Conservation (phyloP, 2,113 vertebrate species). For the Emydura subglobosa region DNA sequence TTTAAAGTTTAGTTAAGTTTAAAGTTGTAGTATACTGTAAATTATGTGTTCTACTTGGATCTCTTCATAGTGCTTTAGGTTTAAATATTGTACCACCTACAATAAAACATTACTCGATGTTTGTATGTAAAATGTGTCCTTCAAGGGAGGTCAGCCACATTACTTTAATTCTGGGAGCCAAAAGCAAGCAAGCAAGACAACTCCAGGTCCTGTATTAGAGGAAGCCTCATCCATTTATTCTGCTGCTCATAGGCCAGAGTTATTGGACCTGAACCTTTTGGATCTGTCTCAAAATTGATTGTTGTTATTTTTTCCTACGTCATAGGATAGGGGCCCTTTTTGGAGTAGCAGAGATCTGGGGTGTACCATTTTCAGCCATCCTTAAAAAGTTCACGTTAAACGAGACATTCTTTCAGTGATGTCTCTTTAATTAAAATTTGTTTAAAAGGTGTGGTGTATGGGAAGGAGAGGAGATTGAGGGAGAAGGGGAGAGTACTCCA, state of each 20-base stretch:
- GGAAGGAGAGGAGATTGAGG: too few relatives aligned
- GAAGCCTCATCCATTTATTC: not conserved
- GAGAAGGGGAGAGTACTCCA: too few relatives aligned
- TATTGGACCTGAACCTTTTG: not conserved
- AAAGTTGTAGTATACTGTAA: not conserved
- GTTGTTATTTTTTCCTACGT: too few relatives aligned
- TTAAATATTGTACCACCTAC: not conserved
- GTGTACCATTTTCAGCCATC: too few relatives aligned
- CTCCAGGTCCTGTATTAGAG: not conserved
- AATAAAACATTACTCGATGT: not conserved
- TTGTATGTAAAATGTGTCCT: not conserved
- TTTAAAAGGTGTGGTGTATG: too few relatives aligned
- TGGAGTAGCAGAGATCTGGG: too few relatives aligned
- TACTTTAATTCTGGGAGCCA: not conserved
- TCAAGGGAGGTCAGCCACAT: accelerated
- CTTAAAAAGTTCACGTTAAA: too few relatives aligned
- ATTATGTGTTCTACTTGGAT: not conserved
- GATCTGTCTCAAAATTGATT: accelerated
- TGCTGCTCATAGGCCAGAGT: not conserved
- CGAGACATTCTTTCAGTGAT: too few relatives aligned
- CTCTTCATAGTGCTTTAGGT: not conserved
- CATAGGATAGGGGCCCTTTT: too few relatives aligned
- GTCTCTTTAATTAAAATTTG: too few relatives aligned
- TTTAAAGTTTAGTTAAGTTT: not conserved
- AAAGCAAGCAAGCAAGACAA: accelerated